phyloP scores from a whole-genome alignment of 2,113 vertebrate species.

The Seriola quinqueradiata region DNA sequence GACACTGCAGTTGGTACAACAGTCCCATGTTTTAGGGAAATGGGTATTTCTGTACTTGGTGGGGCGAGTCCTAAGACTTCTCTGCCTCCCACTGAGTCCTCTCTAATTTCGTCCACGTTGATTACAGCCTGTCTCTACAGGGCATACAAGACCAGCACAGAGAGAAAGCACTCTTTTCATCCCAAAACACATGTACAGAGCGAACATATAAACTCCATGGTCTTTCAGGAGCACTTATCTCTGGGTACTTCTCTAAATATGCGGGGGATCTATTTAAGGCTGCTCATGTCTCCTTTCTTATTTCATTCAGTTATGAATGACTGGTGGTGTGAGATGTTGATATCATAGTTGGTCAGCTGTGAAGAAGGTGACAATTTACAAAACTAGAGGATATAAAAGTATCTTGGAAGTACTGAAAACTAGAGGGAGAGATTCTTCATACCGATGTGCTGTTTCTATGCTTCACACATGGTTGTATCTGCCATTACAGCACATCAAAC shows the following conservation, averaged over 20 bases:
- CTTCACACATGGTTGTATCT: neutral
- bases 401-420: neutral
- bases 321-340: constrained; percentile 24
- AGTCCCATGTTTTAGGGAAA: constrained; percentile 55
- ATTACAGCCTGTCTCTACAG: constrained; percentile 76
- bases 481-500: neutral
- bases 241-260: constrained; percentile 27
- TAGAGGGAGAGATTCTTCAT: neutral
- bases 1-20: constrained; percentile 29
- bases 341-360: neutral
- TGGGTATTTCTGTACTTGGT: constrained; percentile 76
- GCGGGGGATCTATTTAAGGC: constrained; percentile 41
- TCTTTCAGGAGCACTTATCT: constrained; percentile 42
- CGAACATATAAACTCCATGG: constrained; percentile 56
- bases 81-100: constrained; percentile 71
- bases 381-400: neutral
- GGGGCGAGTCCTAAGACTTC: constrained; percentile 76
- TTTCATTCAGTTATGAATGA: constrained; percentile 33
- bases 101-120: constrained; percentile 78
- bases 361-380: neutral
- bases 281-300: constrained; percentile 6
- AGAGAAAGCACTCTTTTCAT: constrained; percentile 67
- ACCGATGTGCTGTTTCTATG: neutral
- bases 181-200: constrained; percentile 69
- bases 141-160: constrained; percentile 54